Base-by-base conservation (phyloP, 2,113 vertebrate species). In the Peromyscus polionotus region DNA sequence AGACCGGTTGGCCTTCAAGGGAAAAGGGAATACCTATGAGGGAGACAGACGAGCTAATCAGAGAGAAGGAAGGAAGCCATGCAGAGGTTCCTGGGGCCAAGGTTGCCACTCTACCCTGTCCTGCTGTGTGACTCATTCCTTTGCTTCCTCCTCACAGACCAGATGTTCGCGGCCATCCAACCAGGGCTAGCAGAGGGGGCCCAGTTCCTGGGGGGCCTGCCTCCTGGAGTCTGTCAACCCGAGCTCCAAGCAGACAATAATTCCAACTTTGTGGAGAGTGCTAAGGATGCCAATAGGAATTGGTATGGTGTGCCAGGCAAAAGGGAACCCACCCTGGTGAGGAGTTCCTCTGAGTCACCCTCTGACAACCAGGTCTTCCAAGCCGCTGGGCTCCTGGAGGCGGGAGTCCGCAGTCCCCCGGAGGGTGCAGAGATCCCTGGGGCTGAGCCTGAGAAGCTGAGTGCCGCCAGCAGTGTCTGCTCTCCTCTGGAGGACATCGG, bases 191-290 rank as follows among this genome's bases (percentile, higher is more conserved):
- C 96, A 0, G 96, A 93, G 0, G 98, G 97, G 0, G 70, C 77
- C 77, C 98, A 97, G 0, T 98, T 98, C 95, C 92, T 5, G 48
- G 97, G 97, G 57, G 92, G 39, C 75, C 89, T 39, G 0, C 94
- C 93, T 91, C 93, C 97, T 84, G 94, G 85, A 95, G 36, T 85
- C 48, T 96, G 97, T 65, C 97, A 22, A 9, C 96, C 97, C 0
- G 77, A 51, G 33, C 94, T 88, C 4, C 98, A 99, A 63, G 99
- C 99, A 48, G 99, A 99, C 17, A 99, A 98, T 95, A 99, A 99
- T 98, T 99, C 99, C 97, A 99, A 99, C 98, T 99, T 99, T 94
- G 97, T 99, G 77, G 98, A 98, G 22, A 97, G 83, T 73, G 96
- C 93, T 75, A 99, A 97, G 19, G 99, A 99, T 93, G 98, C 99